Evolutionary conservation across 2,888 invertebrate species (phyloP).

Genomic region (Rotaria sp.): DNA sequence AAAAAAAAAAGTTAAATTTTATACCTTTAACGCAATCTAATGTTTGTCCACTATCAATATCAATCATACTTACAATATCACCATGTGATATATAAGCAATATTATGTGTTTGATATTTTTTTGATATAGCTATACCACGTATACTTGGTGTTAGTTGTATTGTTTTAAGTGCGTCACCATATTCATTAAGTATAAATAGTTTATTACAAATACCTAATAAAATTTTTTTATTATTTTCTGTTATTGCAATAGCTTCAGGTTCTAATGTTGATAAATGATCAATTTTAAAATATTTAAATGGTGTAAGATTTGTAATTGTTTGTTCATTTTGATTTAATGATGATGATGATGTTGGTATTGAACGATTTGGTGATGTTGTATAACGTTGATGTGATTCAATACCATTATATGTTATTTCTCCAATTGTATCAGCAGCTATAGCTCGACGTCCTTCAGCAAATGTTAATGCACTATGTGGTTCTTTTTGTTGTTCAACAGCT

Average conservation of each 20-base stretch:
- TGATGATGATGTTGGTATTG: neutral
- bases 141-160: slow-evolving; percentile 2
- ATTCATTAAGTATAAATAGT: slow-evolving; percentile 24
- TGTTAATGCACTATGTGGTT: neutral
- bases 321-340: neutral
- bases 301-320: neutral
- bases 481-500: slow-evolving; percentile 19
- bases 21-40: slow-evolving; percentile 22
- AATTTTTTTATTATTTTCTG: slow-evolving; percentile 4
- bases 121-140: slow-evolving; percentile 13
- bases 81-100: slow-evolving; percentile 21
- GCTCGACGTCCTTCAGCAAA: slow-evolving; percentile 14
- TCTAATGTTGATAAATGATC: slow-evolving; percentile 2
- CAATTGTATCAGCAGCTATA: neutral
- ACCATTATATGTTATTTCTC: neutral
- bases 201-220: slow-evolving; percentile 29
- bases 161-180: slow-evolving; percentile 1
- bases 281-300: neutral
- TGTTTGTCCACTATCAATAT: neutral
- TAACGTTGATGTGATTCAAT: neutral
- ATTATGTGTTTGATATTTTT: neutral
- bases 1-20: neutral
- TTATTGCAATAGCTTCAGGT: slow-evolving; percentile 27
- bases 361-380: neutral
- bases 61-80: neutral